Conservation (phyloP, 2,888 invertebrate genomes). For the Cyclophora punctaria region DNA sequence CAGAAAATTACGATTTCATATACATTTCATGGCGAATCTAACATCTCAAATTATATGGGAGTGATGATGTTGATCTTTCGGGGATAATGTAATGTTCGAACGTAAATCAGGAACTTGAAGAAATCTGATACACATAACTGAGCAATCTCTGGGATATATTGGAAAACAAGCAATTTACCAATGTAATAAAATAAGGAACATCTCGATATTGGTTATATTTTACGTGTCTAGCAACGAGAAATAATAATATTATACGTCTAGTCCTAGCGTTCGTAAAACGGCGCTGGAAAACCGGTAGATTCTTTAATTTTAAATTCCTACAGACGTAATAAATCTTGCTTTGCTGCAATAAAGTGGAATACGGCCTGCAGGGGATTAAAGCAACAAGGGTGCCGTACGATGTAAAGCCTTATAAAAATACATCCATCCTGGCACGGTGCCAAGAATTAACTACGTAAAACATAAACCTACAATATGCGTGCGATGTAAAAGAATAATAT, state of each 20-base stretch:
- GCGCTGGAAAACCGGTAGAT: not conserved
- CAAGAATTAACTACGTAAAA: conserved; percentile 13
- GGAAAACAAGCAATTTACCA: too few species aligned
- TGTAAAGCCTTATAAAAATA: conserved; percentile 22
- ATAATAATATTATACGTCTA: too few species aligned
- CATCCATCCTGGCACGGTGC: conserved; percentile 24
- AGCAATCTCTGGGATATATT: too few species aligned
- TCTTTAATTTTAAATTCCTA: conserved; percentile 23
- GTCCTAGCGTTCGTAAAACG: too few species aligned
- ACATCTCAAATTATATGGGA: not conserved
- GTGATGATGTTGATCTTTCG: not conserved
- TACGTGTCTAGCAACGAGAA: too few species aligned
- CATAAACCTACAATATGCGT: too few species aligned
- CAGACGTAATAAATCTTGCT: conserved; percentile 27
- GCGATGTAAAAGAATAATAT: too few species aligned
- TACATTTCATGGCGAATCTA: conserved; percentile 10
- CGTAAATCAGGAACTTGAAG: not conserved
- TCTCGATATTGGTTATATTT: too few species aligned
- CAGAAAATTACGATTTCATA: conserved; percentile 30
- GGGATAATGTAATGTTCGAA: not conserved
- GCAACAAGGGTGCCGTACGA: conserved; percentile 19
- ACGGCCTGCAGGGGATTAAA: conserved; percentile 17
- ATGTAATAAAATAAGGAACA: too few species aligned
- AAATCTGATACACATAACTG: not conserved
- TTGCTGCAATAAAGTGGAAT: conserved; percentile 20